These are phyloP conservation scores for Sepiola atlantica DNA, from an alignment of 2,888 invertebrate genomes.

Conservation along the genomic window DNA sequence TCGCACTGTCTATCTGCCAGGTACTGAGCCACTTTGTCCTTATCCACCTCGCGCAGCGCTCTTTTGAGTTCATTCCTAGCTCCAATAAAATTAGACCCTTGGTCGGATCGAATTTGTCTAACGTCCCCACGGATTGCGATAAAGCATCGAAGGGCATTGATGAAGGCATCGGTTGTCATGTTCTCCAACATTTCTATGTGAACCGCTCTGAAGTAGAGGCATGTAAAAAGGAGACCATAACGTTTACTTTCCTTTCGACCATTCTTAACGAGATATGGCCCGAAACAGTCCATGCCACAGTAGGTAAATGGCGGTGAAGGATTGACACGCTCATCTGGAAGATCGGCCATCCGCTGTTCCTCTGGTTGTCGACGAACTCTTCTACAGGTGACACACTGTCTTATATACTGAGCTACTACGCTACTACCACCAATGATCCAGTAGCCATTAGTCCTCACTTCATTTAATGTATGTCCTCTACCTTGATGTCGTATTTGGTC, in stretches of 20 bases:
- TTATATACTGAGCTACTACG: slow-evolving; percentile 51
- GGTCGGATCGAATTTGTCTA: slow-evolving; percentile 55
- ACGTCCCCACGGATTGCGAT: slow-evolving; percentile 57
- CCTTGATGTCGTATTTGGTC: too few species aligned
- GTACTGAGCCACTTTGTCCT: too few species aligned
- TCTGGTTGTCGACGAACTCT: slow-evolving; percentile 48
- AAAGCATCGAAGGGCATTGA: slow-evolving; percentile 57
- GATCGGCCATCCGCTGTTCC: too few species aligned
- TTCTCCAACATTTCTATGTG: slow-evolving; percentile 59
- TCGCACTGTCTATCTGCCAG: background rate
- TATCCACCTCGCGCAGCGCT: background rate
- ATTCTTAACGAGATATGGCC: slow-evolving; percentile 57
- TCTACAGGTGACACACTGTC: slow-evolving; percentile 52
- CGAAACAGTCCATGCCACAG: slow-evolving; percentile 63
- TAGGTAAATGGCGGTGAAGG: too few species aligned
- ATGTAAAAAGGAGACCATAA: slow-evolving; percentile 60
- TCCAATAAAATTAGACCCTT: slow-evolving; percentile 59
- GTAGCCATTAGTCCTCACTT: slow-evolving; percentile 52
- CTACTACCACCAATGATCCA: slow-evolving; percentile 55
- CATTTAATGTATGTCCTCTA: too few species aligned
- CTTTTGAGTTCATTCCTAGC: slow-evolving; percentile 56
- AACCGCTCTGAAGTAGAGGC: slow-evolving; percentile 57
- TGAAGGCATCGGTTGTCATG: slow-evolving; percentile 59
- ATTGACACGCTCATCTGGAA: too few species aligned
- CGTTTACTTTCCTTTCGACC: slow-evolving; percentile 60